Evolutionary conservation across 2,888 invertebrate genomes (phyloP), one percentile per base, ranked within the genome.

Genomic region (Ornithoptera priamus): DNA sequence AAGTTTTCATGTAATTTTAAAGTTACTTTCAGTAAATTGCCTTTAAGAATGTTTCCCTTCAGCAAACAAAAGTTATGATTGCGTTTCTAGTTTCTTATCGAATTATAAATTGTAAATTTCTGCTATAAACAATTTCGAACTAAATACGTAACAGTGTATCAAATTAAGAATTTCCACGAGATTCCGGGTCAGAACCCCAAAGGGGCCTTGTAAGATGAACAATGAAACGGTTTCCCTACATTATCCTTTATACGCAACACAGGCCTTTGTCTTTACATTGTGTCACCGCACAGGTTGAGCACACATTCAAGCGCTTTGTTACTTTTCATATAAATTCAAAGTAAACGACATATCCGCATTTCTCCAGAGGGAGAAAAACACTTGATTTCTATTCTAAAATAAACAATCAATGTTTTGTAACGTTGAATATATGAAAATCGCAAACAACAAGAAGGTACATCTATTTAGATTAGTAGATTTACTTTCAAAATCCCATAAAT

Each of bases 281-380:
- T 56, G 42, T 57, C 62, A 56, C 30, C 61, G 56, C 56, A 46
- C 64, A 61, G 56, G 69, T 56, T 39, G 42, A 18, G 53, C 61
- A 57, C 56, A 62, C 57, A 69, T 56, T 65, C 64, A 62, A 65
- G 62, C 62, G 65, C 46, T 57, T 57, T 42, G 50, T 59, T 53
- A 50, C 50, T 42, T 68, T 22, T 36, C 65, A 65, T 62, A 69
- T 65, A 56, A 62, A 69, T 62, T 69, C 57, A 42, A 65, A 69
- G n/a, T 62, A 56, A 22, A 60, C n/a, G 22, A 53, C 15, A 18
- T 56, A 59, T 68, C 63, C 50, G 36, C 39, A 64, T 58, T 24
- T 39, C 65, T 39, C 39, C 5, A 42, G 39, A 7, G 24, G n/a
- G 39, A 12, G 63, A 6, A 20, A 62, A 58, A 36, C 53, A 39